Percentiles rank a stretch among this genome's conserved stretches.
These are phyloP conservation scores for Aphelenchoides fujianensis DNA, from an alignment of 1,140 invertebrate species.

Conservation along the genomic window DNA sequence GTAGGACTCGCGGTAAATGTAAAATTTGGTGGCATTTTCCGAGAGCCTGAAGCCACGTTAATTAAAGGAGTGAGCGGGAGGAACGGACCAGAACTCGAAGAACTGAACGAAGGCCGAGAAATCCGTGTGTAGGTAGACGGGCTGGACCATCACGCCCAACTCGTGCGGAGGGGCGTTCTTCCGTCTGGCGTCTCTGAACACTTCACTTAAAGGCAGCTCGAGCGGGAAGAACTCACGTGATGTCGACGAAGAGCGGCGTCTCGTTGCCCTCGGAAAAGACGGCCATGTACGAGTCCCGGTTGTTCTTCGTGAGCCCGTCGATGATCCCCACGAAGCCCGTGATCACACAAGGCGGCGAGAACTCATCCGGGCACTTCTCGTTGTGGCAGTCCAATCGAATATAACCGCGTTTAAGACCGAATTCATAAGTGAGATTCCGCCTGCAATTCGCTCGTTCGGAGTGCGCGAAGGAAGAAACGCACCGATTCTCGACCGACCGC, in stretches of 20 bases:
- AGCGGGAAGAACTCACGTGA: conserved; percentile 17
- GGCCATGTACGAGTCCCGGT: conserved; percentile 5
- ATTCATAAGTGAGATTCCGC: conserved; percentile 19
- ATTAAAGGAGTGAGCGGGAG: background rate
- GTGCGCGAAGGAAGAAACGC: conserved; percentile 10
- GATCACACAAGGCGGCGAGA: conserved; percentile 15
- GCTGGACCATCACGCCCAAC: conserved; percentile 27
- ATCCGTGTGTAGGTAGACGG: conserved; percentile 32
- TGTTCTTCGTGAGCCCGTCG: conserved; percentile 23
- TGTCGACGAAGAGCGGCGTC: conserved; percentile 21
- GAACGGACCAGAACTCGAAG: conserved; percentile 28
- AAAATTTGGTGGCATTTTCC: conserved; percentile 31
- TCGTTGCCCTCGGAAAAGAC: conserved; percentile 22
- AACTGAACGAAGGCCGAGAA: conserved; percentile 28
- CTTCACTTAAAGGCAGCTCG: background rate
- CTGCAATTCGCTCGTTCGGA: no score
- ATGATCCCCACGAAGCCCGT: conserved; percentile 34
- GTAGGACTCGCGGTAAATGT: conserved; percentile 33
- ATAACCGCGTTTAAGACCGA: conserved; percentile 9
- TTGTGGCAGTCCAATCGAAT: conserved; percentile 21
- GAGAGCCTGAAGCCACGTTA: background rate
- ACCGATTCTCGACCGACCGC: conserved; percentile 15
- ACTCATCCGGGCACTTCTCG: conserved; percentile 13
- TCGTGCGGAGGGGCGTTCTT: background rate
- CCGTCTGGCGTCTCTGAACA: background rate